Base-by-base conservation (phyloP, 2,113 vertebrate genomes). In the Rhodinocichla rosea region DNA sequence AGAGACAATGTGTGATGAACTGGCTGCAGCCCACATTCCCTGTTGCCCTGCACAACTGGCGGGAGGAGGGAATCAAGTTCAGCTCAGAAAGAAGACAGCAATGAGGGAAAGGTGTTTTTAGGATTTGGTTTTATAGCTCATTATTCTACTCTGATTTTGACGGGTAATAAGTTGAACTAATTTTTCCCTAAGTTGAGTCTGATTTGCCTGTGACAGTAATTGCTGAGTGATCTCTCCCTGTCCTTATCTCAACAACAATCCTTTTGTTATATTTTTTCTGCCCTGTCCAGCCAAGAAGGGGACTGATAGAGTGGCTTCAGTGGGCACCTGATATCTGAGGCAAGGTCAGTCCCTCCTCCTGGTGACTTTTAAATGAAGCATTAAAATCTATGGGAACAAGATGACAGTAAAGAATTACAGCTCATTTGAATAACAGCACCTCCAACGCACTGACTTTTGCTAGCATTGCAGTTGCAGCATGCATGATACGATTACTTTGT, bases 401-500 rank as follows among this genome's bases (percentile, higher is more conserved):
- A 91, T 52, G 35, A 76, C 28, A 47, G 64, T 75, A 90, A 90
- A 89, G 88, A 96, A 93, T 92, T 79, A 79, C 13, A 92, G 86
- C 57, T 96, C 59, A 93, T 91, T 94, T 87, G 83, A 95, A 71
- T 85, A 88, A 83, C 74, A 94, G 91, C 64, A 80, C 56, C 84
- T 88, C 76, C 8, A 13, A 74, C 3, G 3, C 55, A 50, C 15
- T 0, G 16, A 74, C 59, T 94, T 92, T 63, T 83, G 52, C 89
- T 94, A 57, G 27, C 80, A 81, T 3, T 83, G 77, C 92, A 77
- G 76, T 83, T 88, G 90, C 67, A 92, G 80, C 65, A 74, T 33
- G 50, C 83, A 93, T 59, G 88, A 45, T 74, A 62, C 68, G 69
- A 95, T 90, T 96, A 91, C 87, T 95, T 94, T 76, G 94, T 86